These are phyloP conservation scores for Antennarius striatus DNA, from an alignment of 2,113 vertebrate genomes.

Conservation along the genomic window DNA sequence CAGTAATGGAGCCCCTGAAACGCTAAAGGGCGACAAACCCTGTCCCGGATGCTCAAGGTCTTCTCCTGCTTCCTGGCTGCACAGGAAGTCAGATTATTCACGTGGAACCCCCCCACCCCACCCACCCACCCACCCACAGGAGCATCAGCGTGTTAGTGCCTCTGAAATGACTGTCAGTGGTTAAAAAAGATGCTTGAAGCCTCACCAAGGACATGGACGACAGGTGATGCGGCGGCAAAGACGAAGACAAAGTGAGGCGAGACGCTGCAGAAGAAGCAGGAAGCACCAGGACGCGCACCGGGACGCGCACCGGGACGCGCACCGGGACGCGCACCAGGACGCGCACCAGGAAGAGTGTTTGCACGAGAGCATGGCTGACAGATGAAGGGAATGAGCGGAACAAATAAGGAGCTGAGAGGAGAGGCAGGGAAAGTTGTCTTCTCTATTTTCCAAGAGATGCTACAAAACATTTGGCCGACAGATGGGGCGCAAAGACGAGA, in stretches of 20 bases:
- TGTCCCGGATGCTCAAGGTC: too few relatives aligned
- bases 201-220: slow-evolving; percentile 43
- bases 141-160: neutral
- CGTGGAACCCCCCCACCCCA: too few relatives aligned
- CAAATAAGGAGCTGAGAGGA: slow-evolving; percentile 38
- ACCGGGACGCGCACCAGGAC: slow-evolving; percentile 12
- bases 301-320: neutral
- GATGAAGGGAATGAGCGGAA: slow-evolving; percentile 48
- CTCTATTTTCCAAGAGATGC: slow-evolving; percentile 1
- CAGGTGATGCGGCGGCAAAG: slow-evolving; percentile 41
- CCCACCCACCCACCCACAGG: too few relatives aligned
- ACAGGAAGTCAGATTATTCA: too few relatives aligned
- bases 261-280: slow-evolving; percentile 27
- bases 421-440: slow-evolving; percentile 25
- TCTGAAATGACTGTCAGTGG: slow-evolving; percentile 53
- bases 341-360: slow-evolving; percentile 19
- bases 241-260: slow-evolving; percentile 55
- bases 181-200: slow-evolving; percentile 28
- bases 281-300: slow-evolving; percentile 33
- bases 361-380: slow-evolving; percentile 21
- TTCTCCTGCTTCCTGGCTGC: too few relatives aligned
- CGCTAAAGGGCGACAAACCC: too few relatives aligned
- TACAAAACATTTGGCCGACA: slow-evolving; percentile 30
- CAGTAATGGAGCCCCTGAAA: too few relatives aligned
- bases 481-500: slow-evolving; percentile 14